A percentile compares a stretch with the other conserved stretches of the same genome.
phyloP scores from a whole-genome alignment of 2,797 vertebrate species.

The Pelobates cultripes region DNA sequence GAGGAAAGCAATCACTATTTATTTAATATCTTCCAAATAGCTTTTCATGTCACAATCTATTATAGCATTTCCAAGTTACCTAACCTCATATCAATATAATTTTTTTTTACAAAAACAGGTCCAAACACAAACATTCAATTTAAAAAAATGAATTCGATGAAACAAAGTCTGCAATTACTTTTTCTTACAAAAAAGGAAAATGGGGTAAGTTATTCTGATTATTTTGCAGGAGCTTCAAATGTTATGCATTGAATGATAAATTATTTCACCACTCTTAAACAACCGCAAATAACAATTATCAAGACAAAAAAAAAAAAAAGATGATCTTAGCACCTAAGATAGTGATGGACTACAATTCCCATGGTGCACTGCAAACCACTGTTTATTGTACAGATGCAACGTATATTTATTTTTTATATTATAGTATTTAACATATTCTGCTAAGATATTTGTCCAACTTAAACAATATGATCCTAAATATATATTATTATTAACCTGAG shows the following conservation, averaged over 20 bases:
- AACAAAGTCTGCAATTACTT: background rate
- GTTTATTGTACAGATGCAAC: no score
- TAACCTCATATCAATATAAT: constrained; percentile 41
- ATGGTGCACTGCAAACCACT: no score
- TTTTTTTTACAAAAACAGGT: background rate
- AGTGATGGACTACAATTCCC: no score
- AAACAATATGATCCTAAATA: no score
- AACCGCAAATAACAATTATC: background rate
- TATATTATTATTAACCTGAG: no score
- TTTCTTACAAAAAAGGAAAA: background rate
- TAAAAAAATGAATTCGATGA: constrained; percentile 16
- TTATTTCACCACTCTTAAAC: background rate
- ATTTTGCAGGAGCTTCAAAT: background rate
- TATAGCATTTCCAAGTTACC: constrained; percentile 27
- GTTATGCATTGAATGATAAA: background rate
- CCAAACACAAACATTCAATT: constrained; percentile 27
- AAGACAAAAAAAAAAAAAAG: background rate
- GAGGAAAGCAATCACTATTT: constrained; percentile 49
- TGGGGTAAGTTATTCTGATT: background rate
- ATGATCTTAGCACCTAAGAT: no score
- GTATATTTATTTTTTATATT: no score
- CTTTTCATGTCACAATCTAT: constrained; percentile 54
- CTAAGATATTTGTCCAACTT: no score
- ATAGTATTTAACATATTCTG: no score
- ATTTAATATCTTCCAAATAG: constrained; percentile 49